Evolutionary conservation across 2,113 vertebrate species (phyloP).

Genomic region (Polypterus bichir): DNA sequence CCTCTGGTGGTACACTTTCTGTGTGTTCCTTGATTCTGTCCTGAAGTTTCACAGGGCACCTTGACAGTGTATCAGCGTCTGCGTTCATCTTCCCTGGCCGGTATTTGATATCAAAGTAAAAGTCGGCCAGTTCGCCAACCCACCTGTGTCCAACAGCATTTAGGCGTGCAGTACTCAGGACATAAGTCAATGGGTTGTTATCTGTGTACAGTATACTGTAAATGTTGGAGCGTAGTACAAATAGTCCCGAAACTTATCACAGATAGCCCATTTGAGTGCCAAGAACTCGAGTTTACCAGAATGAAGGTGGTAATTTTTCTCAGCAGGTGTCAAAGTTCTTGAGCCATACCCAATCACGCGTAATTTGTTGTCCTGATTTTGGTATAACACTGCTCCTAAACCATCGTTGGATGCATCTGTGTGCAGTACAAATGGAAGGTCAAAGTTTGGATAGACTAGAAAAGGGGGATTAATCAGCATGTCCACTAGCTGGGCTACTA

Average conservation of each 20-base stretch:
- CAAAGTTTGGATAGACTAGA: slow-evolving; percentile 1
- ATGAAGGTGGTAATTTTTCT: slow-evolving; percentile 12
- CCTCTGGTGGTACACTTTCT: too few relatives aligned
- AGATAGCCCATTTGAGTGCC: slow-evolving; percentile 3
- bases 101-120: slow-evolving; percentile 10
- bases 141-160: slow-evolving; percentile 10
- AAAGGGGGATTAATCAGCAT: background rate
- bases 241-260: slow-evolving; percentile 8
- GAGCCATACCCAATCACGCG: slow-evolving; percentile 12
- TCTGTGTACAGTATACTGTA: slow-evolving; percentile 10
- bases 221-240: slow-evolving; percentile 1
- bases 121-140: slow-evolving; percentile 8
- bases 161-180: slow-evolving; percentile 3
- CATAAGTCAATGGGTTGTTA: slow-evolving; percentile 15
- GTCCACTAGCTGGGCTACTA: background rate
- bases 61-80: slow-evolving; percentile 9
- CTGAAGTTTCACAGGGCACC: background rate
- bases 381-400: slow-evolving; percentile 7
- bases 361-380: slow-evolving; percentile 7
- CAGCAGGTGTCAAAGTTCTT: slow-evolving; percentile 2
- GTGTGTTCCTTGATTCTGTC: background rate
- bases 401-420: background rate
- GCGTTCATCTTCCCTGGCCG: slow-evolving; percentile 10
- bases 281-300: slow-evolving; percentile 10
- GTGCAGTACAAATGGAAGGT: background rate